Evolutionary conservation across 2,797 vertebrate genomes (phyloP), one percentile per base, ranked within the genome.

Genomic region (Pangasius macronema): DNA sequence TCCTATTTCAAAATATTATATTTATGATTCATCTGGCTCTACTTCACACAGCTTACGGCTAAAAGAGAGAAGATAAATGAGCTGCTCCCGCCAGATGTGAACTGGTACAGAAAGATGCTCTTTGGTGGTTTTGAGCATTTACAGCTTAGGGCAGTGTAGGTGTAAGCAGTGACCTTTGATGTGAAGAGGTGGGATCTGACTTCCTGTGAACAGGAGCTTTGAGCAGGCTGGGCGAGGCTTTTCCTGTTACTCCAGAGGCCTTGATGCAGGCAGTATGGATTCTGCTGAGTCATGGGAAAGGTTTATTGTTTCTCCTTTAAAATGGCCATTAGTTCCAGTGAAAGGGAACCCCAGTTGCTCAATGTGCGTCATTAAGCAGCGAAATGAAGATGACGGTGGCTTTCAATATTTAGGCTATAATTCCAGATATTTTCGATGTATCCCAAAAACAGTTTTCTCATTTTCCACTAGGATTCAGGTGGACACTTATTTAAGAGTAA

Each of bases 271-370:
- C 63, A 80, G 11, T 86, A 36, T 65, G 72, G 82, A 80, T 89
- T 89, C 46, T 87, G 89, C 89, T 86, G 89, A 89, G 87, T 89
- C 88, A 61, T 83, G 63, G 73, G 83, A 83, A 88, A 88, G 18
- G 42, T 73, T 65, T 72, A 82, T 86, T 86, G 46, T 67, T 83
- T 85, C 24, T 82, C 3, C 18, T 39, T 39, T 24, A 16, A 77
- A 55, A 65, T 22, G 36, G 77, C 3, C 27, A 70, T 73, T 55
- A 85, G 42, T 83, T 75, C 10, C 18, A 39, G 39, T 68, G 67
- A 72, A 73, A 42, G 36, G 53, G 20, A 88, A 49, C 53, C 10
- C 61, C 57, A 51, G 55, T 42, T 63, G 9, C 36, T 33, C 27
- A 67, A 33, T 70, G 36, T 61, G 63, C 61, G 67, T 39, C 77